A percentile compares a stretch with the other conserved stretches of the same genome.
These are phyloP conservation scores for Peromyscus eremicus DNA, from an alignment of 2,797 vertebrate species.

Conservation along the genomic window DNA sequence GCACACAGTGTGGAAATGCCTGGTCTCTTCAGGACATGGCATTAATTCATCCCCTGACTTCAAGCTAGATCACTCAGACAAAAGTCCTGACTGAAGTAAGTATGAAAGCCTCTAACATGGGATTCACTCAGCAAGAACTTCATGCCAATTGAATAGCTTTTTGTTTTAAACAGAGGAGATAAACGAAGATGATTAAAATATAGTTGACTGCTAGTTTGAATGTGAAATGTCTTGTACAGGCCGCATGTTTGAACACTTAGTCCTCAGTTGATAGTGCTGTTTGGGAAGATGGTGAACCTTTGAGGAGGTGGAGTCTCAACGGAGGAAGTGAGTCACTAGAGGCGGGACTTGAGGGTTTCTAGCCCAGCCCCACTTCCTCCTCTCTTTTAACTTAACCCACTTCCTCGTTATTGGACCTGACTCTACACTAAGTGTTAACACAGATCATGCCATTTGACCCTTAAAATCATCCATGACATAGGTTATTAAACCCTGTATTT, in stretches of 20 bases:
- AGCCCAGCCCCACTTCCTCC: neutral
- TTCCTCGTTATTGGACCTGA: conserved; percentile 4
- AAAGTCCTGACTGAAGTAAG: rapidly evolving
- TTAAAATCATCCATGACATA: neutral
- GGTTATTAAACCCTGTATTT: neutral
- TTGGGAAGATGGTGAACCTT: neutral
- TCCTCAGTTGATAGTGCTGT: too few relatives aligned
- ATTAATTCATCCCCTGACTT: neutral
- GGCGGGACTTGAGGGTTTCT: neutral
- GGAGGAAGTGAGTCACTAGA: neutral
- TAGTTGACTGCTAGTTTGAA: neutral
- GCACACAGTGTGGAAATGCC: neutral
- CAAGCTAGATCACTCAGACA: neutral
- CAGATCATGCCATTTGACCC: conserved; percentile 12
- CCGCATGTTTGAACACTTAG: neutral
- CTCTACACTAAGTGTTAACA: neutral
- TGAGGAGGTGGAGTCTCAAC: neutral
- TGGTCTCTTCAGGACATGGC: neutral
- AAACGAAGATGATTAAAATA: neutral
- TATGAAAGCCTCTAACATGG: too few relatives aligned
- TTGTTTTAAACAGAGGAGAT: rapidly evolving
- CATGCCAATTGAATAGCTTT: neutral
- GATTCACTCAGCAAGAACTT: neutral
- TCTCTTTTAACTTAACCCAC: too few relatives aligned
- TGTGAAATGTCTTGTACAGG: neutral